Evolutionary conservation across 2,113 vertebrate genomes (phyloP), one percentile per base, ranked within the genome.

Genomic region (Odontophorus gujanensis): DNA sequence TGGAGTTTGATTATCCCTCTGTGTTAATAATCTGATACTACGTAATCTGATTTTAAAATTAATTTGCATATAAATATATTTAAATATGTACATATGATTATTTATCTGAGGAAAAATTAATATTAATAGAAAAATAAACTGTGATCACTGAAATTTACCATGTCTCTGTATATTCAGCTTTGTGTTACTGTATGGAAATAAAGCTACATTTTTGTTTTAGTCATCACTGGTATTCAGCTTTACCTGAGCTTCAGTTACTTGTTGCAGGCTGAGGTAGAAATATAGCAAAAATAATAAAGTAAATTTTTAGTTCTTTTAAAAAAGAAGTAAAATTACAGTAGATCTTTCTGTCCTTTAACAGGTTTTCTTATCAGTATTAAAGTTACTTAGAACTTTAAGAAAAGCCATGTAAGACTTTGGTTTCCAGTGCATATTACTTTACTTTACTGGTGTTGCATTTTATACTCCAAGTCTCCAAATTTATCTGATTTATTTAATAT

Each of bases 201-300:
- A 48, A 50, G 19, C 6, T 26, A 2, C 1, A 3, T 8, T 55
- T 5, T 8, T 11, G 1, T 67, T 15, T 30, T 58, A 24, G 36
- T 63, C 14, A 24, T 61, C 10, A 36, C 5, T 69, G 12, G 5
- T 32, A 25, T 57, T 83, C 30, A 30, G 5, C 7, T 16, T 71
- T 57, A 34, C 10, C 32, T 68, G 51, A 53, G 5, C 45, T 66
- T 19, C 48, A 61, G 40, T 12, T 65, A 59, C 45, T 58, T 79
- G 11, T 42, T 79, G 34, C 26, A 75, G 38, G 74, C 17, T 38
- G 20, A 77, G 3, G 5, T 48, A 66, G 12, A 20, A 89, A 67
- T n/a, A 93, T 74, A 84, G 6, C 9, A 82, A 63, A 32, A 88
- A 63, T 16, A 1, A 83, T 74, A 83, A 62, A 3, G 13, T 36